A percentile compares a stretch with the other conserved stretches of the same genome.
These are phyloP conservation scores for Nyctereutes procyonoides DNA, from an alignment of 2,113 vertebrate species.

Conservation along the genomic window DNA sequence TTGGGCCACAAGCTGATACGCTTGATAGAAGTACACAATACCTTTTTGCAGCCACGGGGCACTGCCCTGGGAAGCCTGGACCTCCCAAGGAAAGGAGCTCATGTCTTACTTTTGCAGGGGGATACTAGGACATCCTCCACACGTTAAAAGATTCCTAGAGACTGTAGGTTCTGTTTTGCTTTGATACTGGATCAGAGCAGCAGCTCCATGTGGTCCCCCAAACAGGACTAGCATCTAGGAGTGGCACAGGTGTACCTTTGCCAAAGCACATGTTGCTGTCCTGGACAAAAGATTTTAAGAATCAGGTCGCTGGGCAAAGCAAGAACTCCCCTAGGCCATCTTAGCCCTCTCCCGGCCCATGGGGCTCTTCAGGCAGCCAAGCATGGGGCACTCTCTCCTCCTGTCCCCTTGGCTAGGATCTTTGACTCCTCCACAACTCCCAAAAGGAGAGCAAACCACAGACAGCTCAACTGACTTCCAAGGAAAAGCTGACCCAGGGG, in stretches of 20 bases:
- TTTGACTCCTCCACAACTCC: background rate
- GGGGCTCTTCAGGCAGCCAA: background rate
- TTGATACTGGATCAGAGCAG: background rate
- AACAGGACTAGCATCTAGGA: background rate
- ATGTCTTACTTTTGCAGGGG: background rate
- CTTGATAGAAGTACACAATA: background rate
- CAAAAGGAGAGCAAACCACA: background rate
- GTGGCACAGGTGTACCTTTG: background rate
- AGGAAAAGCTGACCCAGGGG: conserved; percentile 1
- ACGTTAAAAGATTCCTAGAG: background rate
- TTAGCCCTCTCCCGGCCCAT: background rate
- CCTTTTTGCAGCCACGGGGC: background rate
- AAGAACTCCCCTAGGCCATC: background rate
- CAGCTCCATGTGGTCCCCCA: background rate
- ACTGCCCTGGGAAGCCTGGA: background rate
- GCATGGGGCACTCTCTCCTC: background rate
- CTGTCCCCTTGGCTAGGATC: background rate
- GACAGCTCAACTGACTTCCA: background rate
- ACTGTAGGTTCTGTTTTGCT: background rate
- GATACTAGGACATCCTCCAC: background rate
- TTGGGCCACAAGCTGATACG: background rate
- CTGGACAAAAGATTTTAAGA: background rate
- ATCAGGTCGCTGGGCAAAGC: background rate
- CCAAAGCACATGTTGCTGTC: background rate
- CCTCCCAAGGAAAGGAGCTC: background rate